phyloP scores from a whole-genome alignment of 2,797 vertebrate species.

The Eulemur rubriventer region DNA sequence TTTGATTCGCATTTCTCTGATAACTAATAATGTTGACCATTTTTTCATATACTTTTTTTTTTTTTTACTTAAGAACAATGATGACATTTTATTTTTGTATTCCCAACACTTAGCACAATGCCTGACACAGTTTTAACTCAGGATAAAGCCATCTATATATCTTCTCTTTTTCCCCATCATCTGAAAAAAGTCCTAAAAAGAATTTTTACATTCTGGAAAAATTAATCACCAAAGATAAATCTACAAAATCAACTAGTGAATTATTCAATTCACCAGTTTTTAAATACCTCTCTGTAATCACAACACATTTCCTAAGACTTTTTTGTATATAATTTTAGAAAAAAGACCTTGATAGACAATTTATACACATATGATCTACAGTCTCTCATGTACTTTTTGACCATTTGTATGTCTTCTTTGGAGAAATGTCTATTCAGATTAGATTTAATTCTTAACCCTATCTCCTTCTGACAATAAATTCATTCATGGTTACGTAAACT shows the following conservation, averaged over 20 bases:
- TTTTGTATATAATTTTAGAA: not conserved
- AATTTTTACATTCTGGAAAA: slow-evolving; percentile 44
- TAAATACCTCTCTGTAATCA: not conserved
- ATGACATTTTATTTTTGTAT: not conserved
- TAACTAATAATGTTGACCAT: too few species aligned
- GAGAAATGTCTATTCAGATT: not conserved
- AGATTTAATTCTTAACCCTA: not conserved
- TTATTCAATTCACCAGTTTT: slow-evolving; percentile 32
- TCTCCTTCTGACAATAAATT: not conserved
- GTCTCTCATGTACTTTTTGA: not conserved
- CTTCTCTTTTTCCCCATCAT: not conserved
- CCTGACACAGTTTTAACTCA: not conserved
- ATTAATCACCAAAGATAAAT: slow-evolving; percentile 32
- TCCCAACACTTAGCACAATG: not conserved
- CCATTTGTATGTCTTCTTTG: too few species aligned
- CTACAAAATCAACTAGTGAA: not conserved
- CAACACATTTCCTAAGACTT: not conserved
- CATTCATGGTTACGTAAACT: not conserved
- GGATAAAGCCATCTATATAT: not conserved
- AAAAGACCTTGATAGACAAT: not conserved
- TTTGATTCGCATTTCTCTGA: too few species aligned
- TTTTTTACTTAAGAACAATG: not conserved
- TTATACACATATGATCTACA: not conserved
- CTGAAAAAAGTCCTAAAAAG: slow-evolving; percentile 5
- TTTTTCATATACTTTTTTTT: too few species aligned